Conservation (phyloP, 2,888 invertebrate genomes). For the Cylindroiulus punctatus region DNA sequence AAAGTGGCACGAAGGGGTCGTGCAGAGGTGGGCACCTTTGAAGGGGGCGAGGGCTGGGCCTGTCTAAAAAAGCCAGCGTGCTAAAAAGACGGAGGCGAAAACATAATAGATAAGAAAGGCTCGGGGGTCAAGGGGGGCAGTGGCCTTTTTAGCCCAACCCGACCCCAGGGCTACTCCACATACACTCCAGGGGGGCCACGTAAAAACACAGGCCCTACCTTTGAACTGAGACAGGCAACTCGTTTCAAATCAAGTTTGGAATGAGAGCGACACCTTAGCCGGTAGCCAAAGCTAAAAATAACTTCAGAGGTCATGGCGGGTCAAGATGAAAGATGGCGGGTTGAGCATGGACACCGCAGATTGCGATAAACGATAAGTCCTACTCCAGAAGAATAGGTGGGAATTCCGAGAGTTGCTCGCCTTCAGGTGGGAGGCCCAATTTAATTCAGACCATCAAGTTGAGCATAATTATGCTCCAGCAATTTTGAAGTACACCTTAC, state of each 20-base stretch:
- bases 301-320: not conserved
- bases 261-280: constrained; percentile 15
- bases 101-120: not conserved
- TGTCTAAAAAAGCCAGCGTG: not conserved
- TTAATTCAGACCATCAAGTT: not conserved
- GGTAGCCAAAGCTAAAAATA: constrained; percentile 17
- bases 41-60: not conserved
- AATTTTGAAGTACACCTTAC: too few relatives aligned
- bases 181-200: constrained; percentile 20
- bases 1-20: constrained; percentile 20
- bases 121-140: not conserved
- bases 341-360: not conserved
- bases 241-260: not conserved
- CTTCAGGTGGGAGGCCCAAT: not conserved
- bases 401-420: not conserved
- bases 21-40: not conserved
- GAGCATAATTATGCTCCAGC: too few relatives aligned
- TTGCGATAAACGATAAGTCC: not conserved
- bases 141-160: constrained; percentile 32
- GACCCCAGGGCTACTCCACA: constrained; percentile 23
- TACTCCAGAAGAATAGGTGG: not conserved
- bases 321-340: not conserved
- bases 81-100: constrained; percentile 3
- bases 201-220: not conserved
- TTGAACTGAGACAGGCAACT: not conserved